Base-by-base conservation (phyloP, 2,797 vertebrate genomes). In the Myiotriccus ornatus region DNA sequence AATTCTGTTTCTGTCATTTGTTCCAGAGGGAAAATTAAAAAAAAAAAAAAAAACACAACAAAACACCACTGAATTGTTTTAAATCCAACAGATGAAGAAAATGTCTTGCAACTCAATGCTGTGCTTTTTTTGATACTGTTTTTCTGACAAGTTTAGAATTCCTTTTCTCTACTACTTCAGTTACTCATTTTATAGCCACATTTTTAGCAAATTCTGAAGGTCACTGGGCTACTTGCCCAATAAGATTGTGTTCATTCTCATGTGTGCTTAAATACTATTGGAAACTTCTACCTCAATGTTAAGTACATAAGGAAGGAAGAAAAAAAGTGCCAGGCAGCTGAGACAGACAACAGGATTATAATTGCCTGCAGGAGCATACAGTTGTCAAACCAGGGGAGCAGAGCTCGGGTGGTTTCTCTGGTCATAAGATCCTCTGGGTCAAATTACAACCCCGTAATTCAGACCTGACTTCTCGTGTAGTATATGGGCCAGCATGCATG, bases 261-360 rank as follows among this genome's bases (percentile, higher is more conserved):
- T 71, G 3, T 24, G 11, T 67, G n/a, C 75, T 92, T 93, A 90
- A 89, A 80, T 84, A 71, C 27, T 63, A 43, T 24, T 53, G 88
- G 62, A 89, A 94, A 93, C 53, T 92, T 93, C 95, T 96, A 90
- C 93, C 91, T 97, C 92, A 91, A 19, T 50, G 16, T 69, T 81
- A 84, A 84, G 15, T 53, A 19, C 8, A 9, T 28, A 74, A 37
- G 50, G 53, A 82, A 62, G 41, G 30, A 67, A 18, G 6, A 1
- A 13, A 79, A 80, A 15, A 56, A 19, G 17, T 76, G 27, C 79
- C 73, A 90, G 89, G 87, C 75, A 88, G 27, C 70, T 56, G 67
- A 69, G 44, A 76, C 19, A 7, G 50, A 28, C 8, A 56, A 34
- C 44, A 71, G 27, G 69, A 25, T 69, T 94, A 24, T 83, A 94